Conservation (phyloP, 2,113 vertebrate genomes). For the Falcunculus frontatus region DNA sequence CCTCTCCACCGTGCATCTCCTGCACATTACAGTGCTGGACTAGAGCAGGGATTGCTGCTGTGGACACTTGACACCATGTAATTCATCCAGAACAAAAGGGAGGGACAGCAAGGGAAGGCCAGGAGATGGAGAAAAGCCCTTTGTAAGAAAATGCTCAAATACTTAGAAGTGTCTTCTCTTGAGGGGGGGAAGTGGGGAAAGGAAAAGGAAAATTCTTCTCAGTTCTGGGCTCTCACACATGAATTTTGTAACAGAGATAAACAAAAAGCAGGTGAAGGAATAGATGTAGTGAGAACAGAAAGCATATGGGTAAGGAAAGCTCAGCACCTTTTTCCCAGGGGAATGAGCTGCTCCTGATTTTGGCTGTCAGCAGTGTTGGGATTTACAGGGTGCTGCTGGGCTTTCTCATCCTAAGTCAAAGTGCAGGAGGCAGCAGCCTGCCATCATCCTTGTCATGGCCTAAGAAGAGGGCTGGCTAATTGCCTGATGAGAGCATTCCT, state of each 20-base stretch:
- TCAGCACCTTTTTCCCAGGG: slow-evolving; percentile 35
- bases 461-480: neutral
- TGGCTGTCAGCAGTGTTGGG: neutral
- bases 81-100: neutral
- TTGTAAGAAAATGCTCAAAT: neutral
- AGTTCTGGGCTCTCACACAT: neutral
- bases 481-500: neutral
- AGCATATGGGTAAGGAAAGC: slow-evolving; percentile 33
- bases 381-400: slow-evolving; percentile 41
- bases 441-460: neutral
- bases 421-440: neutral
- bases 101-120: neutral
- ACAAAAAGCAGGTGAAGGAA: slow-evolving; percentile 39
- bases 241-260: neutral
- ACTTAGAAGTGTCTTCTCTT: slow-evolving; percentile 1
- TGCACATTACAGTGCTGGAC: neutral
- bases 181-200: neutral
- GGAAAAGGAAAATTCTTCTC: neutral
- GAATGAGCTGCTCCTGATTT: slow-evolving; percentile 38
- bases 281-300: slow-evolving; percentile 49
- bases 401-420: neutral
- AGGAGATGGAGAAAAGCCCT: neutral
- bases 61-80: neutral
- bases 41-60: neutral
- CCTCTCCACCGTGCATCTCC: neutral